Conservation (phyloP, 2,797 vertebrate genomes). For the Anabas testudineus region DNA sequence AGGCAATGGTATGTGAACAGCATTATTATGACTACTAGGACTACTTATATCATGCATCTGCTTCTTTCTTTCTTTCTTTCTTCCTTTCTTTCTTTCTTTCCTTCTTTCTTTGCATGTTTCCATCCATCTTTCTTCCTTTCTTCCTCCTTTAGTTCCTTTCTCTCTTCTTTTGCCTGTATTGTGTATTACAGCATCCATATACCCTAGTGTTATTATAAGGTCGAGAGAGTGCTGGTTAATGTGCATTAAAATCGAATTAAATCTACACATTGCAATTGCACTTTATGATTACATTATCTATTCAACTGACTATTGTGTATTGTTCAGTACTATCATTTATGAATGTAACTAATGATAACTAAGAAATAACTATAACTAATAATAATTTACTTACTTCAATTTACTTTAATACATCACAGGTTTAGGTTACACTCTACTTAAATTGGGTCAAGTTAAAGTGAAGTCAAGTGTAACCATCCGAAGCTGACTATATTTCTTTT, state of each 20-base stretch:
- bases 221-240: not conserved
- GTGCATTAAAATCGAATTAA: not conserved
- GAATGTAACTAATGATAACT: not conserved
- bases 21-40: slow-evolving; percentile 31
- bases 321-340: not conserved
- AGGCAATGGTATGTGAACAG: slow-evolving; percentile 52
- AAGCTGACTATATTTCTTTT: slow-evolving; percentile 26
- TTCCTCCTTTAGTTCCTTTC: not conserved
- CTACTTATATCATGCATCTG: slow-evolving; percentile 18
- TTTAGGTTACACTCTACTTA: not conserved
- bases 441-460: not conserved
- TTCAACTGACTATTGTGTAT: not conserved
- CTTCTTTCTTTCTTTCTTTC: not conserved
- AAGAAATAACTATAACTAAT: not conserved
- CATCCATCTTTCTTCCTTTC: not conserved
- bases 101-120: not conserved
- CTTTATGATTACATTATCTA: not conserved
- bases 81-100: not conserved
- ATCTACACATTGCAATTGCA: not conserved
- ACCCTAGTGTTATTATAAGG: not conserved
- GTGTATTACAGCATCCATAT: not conserved
- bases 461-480: slow-evolving; percentile 7
- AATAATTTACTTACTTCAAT: no score
- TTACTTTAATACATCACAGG: not conserved
- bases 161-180: not conserved